Evolutionary conservation across 92 coral and sea anemone genomes (phyloP).

Genomic region (Paragorgia papillata): DNA sequence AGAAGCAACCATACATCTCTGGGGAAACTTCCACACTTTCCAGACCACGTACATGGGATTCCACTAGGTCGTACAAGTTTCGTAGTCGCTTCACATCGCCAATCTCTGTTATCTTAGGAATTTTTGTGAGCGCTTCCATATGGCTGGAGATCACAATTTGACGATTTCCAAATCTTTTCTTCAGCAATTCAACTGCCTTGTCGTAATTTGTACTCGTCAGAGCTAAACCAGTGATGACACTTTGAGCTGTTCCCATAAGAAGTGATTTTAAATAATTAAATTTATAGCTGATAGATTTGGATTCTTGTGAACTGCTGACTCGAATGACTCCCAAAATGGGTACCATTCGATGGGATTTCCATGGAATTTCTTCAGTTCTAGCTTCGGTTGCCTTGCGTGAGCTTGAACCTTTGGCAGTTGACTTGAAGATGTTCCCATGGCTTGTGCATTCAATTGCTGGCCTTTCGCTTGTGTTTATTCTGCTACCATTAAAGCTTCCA

Average conservation of each 20-base stretch:
- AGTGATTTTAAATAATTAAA: conserved; percentile 24
- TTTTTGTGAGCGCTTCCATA: conserved; percentile 67
- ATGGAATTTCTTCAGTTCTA: conserved; percentile 27
- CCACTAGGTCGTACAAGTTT: conserved; percentile 59
- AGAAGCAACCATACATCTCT: conserved; percentile 58
- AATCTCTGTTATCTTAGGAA: conserved; percentile 34
- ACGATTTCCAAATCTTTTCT: conserved; percentile 66
- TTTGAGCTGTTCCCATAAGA: conserved; percentile 22
- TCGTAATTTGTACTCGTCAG: conserved; percentile 50
- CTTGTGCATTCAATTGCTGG: not conserved
- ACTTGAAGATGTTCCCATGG: conserved; percentile 1
- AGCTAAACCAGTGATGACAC: conserved; percentile 5
- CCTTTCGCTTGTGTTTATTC: no score
- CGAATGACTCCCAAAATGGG: conserved; percentile 32
- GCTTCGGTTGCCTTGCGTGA: conserved; percentile 34
- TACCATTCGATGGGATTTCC: conserved; percentile 22
- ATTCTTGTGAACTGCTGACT: conserved; percentile 29
- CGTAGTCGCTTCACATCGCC: conserved; percentile 55
- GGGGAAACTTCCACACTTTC: conserved; percentile 59
- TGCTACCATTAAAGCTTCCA: not conserved
- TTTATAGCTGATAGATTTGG: conserved; percentile 18
- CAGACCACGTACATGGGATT: conserved; percentile 61
- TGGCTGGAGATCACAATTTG: conserved; percentile 62
- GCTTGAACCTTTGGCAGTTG: not conserved
- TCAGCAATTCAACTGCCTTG: conserved; percentile 63